Conservation (phyloP, 2,797 vertebrate genomes). For the Hydrophis major region DNA sequence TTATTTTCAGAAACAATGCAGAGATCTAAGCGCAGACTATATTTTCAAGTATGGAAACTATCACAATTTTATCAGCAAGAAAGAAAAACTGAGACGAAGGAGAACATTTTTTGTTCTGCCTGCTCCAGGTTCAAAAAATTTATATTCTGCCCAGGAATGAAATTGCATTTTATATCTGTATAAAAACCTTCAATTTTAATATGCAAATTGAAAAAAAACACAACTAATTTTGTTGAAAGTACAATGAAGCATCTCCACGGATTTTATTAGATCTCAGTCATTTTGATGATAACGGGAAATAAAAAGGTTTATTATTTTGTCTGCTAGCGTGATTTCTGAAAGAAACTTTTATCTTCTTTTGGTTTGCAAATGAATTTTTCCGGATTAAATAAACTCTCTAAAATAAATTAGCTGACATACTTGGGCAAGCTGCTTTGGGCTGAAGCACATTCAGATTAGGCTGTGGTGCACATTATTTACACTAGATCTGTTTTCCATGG, state of each 20-base stretch:
- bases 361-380: constrained; percentile 30
- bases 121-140: background rate
- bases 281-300: background rate
- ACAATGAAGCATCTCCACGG: background rate
- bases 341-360: constrained; percentile 15
- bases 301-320: background rate
- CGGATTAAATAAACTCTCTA: constrained; percentile 39
- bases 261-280: background rate
- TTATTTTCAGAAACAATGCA: background rate
- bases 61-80: background rate
- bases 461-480: constrained; percentile 56
- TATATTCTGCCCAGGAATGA: background rate
- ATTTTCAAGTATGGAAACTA: background rate
- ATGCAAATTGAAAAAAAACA: background rate
- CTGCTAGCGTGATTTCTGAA: background rate
- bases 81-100: background rate
- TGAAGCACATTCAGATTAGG: constrained; percentile 42
- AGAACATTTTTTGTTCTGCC: background rate
- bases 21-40: background rate
- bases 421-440: constrained; percentile 44
- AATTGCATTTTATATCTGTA: background rate
- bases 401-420: constrained; percentile 40
- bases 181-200: background rate
- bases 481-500: constrained; percentile 63
- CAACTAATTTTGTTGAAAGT: background rate